Conservation (phyloP, 2,888 invertebrate genomes). For the Cephus pygmeus region DNA sequence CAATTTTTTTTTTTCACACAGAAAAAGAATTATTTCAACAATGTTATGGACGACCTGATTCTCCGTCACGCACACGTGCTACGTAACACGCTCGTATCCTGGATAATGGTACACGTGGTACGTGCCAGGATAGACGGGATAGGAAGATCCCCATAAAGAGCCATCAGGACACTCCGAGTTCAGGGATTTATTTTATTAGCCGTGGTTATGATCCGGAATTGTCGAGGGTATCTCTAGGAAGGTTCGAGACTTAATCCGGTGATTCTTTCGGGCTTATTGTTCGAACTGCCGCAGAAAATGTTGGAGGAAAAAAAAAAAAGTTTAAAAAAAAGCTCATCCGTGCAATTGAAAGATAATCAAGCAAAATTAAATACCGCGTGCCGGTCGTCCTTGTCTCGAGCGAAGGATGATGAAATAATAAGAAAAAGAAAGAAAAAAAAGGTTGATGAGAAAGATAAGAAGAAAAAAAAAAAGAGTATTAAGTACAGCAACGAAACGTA, state of each 20-base stretch:
- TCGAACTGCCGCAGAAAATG: slow-evolving; percentile 32
- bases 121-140: background rate
- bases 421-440: background rate
- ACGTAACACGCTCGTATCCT: background rate
- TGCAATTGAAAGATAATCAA: too few species aligned
- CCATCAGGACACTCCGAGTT: slow-evolving; percentile 37
- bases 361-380: too few species aligned
- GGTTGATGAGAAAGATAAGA: background rate
- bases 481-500: too few species aligned
- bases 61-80: background rate
- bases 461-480: background rate
- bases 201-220: slow-evolving; percentile 46
- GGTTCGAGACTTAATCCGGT: slow-evolving; percentile 12
- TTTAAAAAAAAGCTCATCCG: too few species aligned
- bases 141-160: slow-evolving; percentile 39
- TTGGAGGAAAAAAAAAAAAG: too few species aligned
- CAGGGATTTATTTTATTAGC: slow-evolving; percentile 49
- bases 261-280: slow-evolving; percentile 57
- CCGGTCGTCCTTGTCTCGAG: too few species aligned
- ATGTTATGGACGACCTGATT: too few species aligned
- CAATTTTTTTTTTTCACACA: too few species aligned
- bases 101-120: background rate
- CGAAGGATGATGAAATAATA: background rate
- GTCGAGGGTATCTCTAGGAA: slow-evolving; percentile 11
- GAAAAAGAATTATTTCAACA: too few species aligned